phyloP scores from a whole-genome alignment of 1,140 invertebrate genomes.

The Tetramorium alpestre region DNA sequence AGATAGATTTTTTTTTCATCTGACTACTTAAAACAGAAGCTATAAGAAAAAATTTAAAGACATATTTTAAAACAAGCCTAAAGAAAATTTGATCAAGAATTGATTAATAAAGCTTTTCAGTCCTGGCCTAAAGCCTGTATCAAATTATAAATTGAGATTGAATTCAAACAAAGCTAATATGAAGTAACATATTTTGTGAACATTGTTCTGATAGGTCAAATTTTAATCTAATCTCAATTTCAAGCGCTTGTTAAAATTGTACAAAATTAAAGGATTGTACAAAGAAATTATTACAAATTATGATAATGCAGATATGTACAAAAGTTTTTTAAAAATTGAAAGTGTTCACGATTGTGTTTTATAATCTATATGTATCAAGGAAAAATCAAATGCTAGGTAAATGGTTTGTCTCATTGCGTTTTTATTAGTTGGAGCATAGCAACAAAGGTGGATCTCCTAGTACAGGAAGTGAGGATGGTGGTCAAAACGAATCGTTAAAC shows the following conservation, averaged over 20 bases:
- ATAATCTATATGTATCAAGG: not conserved
- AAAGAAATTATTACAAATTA: no score
- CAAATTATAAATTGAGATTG: no score
- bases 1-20: not conserved
- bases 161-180: no score
- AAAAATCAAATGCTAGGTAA: not conserved
- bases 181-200: no score
- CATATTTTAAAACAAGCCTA: not conserved
- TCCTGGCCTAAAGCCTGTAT: not conserved
- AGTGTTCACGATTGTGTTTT: not conserved
- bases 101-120: not conserved
- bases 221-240: no score
- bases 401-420: not conserved
- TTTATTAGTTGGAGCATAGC: slow-evolving; percentile 81
- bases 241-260: not conserved
- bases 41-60: not conserved
- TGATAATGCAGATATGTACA: no score
- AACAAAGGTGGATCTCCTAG: slow-evolving; percentile 92
- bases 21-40: not conserved
- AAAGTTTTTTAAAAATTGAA: not conserved
- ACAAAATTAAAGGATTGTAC: not conserved
- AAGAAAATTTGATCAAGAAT: not conserved
- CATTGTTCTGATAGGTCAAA: no score
- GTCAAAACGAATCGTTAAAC: slow-evolving; percentile 88
- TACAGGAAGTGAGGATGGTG: slow-evolving; percentile 93